Evolutionary conservation across 2,797 vertebrate genomes (phyloP).

Genomic region (Xerus rutilus): DNA sequence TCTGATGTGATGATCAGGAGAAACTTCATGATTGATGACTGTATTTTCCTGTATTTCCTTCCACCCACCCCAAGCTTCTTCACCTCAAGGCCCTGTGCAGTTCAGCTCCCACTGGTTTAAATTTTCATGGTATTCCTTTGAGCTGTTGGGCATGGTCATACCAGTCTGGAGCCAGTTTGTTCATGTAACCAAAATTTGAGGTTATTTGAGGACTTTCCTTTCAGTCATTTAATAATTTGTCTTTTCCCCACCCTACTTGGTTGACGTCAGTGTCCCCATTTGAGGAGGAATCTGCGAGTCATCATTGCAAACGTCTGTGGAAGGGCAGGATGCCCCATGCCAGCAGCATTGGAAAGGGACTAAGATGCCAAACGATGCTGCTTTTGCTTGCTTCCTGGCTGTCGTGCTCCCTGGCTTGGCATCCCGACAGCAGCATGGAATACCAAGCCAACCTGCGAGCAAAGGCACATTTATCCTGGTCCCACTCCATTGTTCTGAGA

Average conservation of each 20-base stretch:
- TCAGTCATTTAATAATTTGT: constrained; percentile 28
- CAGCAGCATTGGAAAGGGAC: not conserved
- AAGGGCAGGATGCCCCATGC: not conserved
- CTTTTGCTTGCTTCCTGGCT: constrained; percentile 14
- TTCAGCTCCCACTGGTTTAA: not conserved
- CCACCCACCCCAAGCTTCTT: not conserved
- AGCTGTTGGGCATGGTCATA: not conserved
- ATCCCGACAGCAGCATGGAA: not conserved
- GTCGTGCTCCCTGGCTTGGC: not conserved
- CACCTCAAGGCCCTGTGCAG: not conserved
- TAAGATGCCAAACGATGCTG: not conserved
- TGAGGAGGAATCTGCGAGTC: constrained; percentile 9
- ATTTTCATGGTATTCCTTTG: not conserved
- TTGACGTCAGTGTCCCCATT: not conserved
- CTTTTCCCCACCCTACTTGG: constrained; percentile 6
- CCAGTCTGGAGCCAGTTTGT: not conserved
- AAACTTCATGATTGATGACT: not conserved
- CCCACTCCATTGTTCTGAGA: not conserved
- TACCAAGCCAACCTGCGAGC: not conserved
- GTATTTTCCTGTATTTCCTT: not conserved
- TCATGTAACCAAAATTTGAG: constrained; percentile 31
- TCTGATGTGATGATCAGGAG: constrained; percentile 16
- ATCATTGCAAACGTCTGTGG: not conserved
- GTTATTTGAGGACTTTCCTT: constrained; percentile 46
- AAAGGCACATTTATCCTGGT: not conserved